Evolutionary conservation across 2,888 invertebrate species (phyloP).

Genomic region (Saturnia pavonia): DNA sequence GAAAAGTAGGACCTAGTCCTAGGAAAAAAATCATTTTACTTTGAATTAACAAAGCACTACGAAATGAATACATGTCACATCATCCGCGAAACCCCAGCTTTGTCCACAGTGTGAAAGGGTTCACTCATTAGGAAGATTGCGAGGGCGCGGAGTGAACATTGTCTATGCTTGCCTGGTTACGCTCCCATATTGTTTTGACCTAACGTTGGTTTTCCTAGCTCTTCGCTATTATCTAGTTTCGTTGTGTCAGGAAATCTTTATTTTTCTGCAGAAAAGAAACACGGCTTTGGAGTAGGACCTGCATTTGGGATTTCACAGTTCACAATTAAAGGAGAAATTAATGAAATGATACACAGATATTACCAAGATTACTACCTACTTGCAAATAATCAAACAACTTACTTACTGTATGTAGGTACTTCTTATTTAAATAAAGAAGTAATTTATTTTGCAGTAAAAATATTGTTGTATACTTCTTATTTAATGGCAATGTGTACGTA

Average conservation of each 20-base stretch:
- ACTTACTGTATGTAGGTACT: too few species aligned
- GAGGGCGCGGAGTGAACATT: constrained; percentile 71
- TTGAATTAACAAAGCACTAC: constrained; percentile 63
- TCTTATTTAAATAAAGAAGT: too few species aligned
- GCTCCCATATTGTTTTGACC: constrained; percentile 62
- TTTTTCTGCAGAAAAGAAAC: constrained; percentile 59
- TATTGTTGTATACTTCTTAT: too few species aligned
- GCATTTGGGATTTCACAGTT: constrained; percentile 61
- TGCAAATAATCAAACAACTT: not conserved
- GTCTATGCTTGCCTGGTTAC: constrained; percentile 55
- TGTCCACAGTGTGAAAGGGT: constrained; percentile 78
- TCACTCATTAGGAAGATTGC: constrained; percentile 82
- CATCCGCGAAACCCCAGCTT: constrained; percentile 77
- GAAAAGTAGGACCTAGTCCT: not conserved
- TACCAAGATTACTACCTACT: constrained; percentile 53
- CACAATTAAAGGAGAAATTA: constrained; percentile 49
- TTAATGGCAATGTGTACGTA: too few species aligned
- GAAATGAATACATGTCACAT: constrained; percentile 72
- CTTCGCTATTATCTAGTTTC: constrained; percentile 47
- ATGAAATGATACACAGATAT: constrained; percentile 53
- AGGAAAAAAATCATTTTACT: constrained; percentile 50
- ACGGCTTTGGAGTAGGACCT: constrained; percentile 55
- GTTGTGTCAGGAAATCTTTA: constrained; percentile 66
- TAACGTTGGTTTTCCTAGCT: constrained; percentile 58
- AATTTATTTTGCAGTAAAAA: too few species aligned